Evolutionary conservation across 2,888 invertebrate genomes (phyloP).

Genomic region (Capitulum mitella): DNA sequence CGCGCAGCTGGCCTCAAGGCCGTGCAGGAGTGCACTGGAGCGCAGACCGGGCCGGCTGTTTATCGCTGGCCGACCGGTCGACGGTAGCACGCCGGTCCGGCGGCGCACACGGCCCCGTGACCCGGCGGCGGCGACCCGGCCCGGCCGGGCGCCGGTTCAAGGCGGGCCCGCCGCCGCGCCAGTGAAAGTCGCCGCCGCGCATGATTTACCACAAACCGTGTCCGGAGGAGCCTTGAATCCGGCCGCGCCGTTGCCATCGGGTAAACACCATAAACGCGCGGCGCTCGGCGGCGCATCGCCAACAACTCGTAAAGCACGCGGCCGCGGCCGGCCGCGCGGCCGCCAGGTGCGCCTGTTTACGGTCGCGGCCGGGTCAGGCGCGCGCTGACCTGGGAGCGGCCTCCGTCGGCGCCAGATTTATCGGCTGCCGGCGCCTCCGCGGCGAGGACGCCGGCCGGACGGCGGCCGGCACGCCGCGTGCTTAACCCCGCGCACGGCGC

Average conservation of each 20-base stretch:
- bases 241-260: neutral
- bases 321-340: neutral
- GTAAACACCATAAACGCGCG: constrained; percentile 21
- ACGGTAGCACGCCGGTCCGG: no score
- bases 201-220: constrained; percentile 12
- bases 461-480: neutral
- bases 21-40: no score
- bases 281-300: neutral
- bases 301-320: constrained; percentile 21
- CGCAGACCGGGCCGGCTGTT: no score
- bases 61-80: no score
- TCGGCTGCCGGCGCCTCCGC: neutral
- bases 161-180: neutral
- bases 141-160: neutral
- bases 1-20: no score
- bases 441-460: neutral
- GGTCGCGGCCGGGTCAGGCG: neutral
- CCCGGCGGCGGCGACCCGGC: neutral
- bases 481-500: neutral
- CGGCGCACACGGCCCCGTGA: neutral
- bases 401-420: neutral
- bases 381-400: constrained; percentile 10
- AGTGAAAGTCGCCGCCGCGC: neutral
- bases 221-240: neutral
- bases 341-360: constrained; percentile 8